Percentiles rank a stretch among this genome's conserved stretches.
These are phyloP conservation scores for Caenorhabditis briggsae DNA, from an alignment of 1,140 invertebrate species.

Conservation along the genomic window DNA sequence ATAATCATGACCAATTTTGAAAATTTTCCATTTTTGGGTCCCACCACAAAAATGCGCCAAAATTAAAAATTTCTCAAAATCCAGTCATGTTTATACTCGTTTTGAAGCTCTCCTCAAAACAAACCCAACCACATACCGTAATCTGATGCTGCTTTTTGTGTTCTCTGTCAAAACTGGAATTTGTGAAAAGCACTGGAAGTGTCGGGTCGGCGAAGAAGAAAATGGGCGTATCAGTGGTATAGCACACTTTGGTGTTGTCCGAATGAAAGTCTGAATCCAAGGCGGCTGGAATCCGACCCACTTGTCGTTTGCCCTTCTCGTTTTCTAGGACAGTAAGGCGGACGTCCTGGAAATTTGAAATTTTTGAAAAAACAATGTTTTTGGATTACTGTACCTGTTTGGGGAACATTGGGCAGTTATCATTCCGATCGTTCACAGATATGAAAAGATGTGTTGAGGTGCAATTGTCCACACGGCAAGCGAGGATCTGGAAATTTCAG, in stretches of 20 bases:
- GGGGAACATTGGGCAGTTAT: constrained; percentile 66
- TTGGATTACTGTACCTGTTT: constrained; percentile 54
- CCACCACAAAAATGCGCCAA: too few relatives aligned
- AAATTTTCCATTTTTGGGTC: too few relatives aligned
- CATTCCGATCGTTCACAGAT: constrained; percentile 60
- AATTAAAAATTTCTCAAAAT: too few relatives aligned
- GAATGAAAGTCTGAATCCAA: constrained; percentile 61
- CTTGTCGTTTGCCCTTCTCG: constrained; percentile 54
- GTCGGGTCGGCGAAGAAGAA: constrained; percentile 63
- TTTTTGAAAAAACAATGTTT: constrained; percentile 6
- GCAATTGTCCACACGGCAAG: constrained; percentile 50
- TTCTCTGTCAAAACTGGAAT: constrained; percentile 61
- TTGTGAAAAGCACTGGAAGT: constrained; percentile 60
- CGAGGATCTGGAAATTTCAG: constrained; percentile 30
- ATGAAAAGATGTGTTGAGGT: constrained; percentile 56
- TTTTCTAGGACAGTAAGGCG: constrained; percentile 55
- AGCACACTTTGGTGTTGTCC: constrained; percentile 62
- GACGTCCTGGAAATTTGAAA: constrained; percentile 35
- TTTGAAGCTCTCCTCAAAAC: too few relatives aligned
- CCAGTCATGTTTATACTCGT: too few relatives aligned
- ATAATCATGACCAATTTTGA: too few relatives aligned
- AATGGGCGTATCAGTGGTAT: constrained; percentile 47
- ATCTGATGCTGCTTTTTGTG: constrained; percentile 58
- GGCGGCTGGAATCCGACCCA: constrained; percentile 59
- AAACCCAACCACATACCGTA: background rate